phyloP scores from a whole-genome alignment of 2,797 vertebrate genomes.

The Tokudaia tokunoshimensis region DNA sequence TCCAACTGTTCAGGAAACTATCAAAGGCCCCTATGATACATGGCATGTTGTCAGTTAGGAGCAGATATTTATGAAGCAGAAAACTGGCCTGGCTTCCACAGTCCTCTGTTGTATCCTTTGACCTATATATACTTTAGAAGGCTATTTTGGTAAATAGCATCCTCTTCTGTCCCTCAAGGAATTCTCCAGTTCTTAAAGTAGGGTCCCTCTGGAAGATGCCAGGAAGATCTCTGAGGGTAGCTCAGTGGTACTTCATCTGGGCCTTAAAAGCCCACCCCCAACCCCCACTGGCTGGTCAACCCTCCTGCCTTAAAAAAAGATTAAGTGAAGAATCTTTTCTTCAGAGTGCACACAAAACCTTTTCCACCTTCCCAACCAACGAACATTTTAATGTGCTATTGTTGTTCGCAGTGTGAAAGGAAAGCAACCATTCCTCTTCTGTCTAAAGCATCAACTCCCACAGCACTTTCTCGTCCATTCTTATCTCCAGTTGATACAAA shows the following conservation, averaged over 20 bases:
- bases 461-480: background rate
- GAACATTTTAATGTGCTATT: background rate
- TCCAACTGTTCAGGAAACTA: background rate
- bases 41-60: background rate
- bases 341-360: background rate
- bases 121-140: background rate
- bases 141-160: background rate
- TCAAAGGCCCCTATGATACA: background rate
- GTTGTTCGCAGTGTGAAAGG: background rate
- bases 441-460: background rate
- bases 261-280: background rate
- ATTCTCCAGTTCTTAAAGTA: background rate
- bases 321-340: background rate
- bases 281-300: accelerated
- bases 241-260: background rate
- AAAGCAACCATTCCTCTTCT: background rate
- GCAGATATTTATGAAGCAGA: background rate
- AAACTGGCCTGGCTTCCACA: background rate
- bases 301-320: background rate
- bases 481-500: background rate
- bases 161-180: background rate
- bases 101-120: background rate
- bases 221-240: background rate
- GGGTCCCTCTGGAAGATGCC: background rate
- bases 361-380: background rate